These are phyloP conservation scores for Augochlorella aurata DNA, from an alignment of 2,888 invertebrate genomes.

Conservation along the genomic window DNA sequence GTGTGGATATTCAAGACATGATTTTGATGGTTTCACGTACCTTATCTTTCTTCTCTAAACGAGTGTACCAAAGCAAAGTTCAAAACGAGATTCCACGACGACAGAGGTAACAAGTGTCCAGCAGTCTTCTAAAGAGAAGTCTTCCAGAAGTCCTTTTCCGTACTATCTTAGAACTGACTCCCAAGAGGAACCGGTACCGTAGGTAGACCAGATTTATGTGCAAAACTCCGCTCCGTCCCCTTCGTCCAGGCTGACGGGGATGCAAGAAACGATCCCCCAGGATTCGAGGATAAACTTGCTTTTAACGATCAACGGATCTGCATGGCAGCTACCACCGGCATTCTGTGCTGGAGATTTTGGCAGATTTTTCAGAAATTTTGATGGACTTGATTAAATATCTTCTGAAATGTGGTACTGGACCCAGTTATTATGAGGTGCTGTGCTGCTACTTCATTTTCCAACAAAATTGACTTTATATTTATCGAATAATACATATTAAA, in stretches of 20 bases:
- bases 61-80: constrained; percentile 31
- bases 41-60: neutral
- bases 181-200: constrained; percentile 76
- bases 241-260: constrained; percentile 74
- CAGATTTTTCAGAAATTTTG: neutral
- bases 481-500: too few species aligned
- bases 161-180: constrained; percentile 75
- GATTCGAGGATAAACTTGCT: constrained; percentile 78
- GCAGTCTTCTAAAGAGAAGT: constrained; percentile 80
- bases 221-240: constrained; percentile 77
- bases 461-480: too few species aligned
- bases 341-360: constrained; percentile 30
- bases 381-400: too few species aligned
- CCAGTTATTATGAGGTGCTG: too few species aligned
- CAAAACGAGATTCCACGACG: constrained; percentile 44
- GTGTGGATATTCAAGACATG: neutral
- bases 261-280: constrained; percentile 78
- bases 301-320: constrained; percentile 76
- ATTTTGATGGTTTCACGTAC: neutral
- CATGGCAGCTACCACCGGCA: constrained; percentile 61
- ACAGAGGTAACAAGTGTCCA: constrained; percentile 51
- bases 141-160: constrained; percentile 77
- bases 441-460: too few species aligned
- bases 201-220: constrained; percentile 81
- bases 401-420: too few species aligned